Conservation (phyloP, 1,140 invertebrate species). For the Tetraneura akinire region DNA sequence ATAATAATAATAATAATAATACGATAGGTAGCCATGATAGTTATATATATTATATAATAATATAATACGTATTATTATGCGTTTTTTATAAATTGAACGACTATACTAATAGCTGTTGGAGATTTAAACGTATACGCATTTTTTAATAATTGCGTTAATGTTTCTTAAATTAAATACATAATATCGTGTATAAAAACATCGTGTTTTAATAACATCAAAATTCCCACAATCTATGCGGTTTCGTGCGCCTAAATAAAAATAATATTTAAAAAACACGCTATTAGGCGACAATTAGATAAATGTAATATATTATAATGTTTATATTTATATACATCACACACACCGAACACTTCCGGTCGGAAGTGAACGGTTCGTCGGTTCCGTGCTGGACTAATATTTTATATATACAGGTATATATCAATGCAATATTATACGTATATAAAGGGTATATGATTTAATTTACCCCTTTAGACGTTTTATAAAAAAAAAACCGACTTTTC, state of each 20-base stretch:
- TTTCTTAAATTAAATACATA: neutral
- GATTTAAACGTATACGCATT: no score
- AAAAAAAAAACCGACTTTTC: neutral
- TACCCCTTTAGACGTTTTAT: neutral
- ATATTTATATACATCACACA: neutral
- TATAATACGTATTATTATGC: no score
- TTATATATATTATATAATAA: no score
- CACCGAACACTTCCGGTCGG: constrained; percentile 16
- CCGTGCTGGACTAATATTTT: constrained; percentile 3
- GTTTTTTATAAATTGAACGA: no score
- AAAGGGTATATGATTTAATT: neutral
- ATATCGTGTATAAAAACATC: neutral
- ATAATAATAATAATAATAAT: no score
- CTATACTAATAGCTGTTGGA: no score
- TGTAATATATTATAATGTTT: neutral
- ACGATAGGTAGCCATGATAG: no score
- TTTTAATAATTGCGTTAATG: neutral
- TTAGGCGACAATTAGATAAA: constrained; percentile 13
- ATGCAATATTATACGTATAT: neutral
- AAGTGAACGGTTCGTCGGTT: constrained; percentile 25
- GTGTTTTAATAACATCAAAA: neutral
- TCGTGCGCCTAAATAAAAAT: neutral
- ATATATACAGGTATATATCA: neutral
- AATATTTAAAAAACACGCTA: neutral
- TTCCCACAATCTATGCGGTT: neutral